Evolutionary conservation across 2,113 vertebrate species (phyloP).

Genomic region (Silurus glanis): DNA sequence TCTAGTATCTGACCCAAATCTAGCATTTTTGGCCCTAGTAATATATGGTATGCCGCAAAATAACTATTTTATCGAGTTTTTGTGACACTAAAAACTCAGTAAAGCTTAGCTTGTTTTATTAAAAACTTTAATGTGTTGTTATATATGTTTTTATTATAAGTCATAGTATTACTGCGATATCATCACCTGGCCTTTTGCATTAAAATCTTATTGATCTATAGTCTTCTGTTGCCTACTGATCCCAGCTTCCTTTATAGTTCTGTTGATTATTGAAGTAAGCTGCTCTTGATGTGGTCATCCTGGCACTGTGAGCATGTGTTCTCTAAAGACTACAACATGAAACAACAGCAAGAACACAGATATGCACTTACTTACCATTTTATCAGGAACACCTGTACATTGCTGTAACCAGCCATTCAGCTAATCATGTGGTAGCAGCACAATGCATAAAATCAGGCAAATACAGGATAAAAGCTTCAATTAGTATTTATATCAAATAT

Average conservation of each 20-base stretch:
- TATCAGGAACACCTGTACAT: constrained; percentile 24
- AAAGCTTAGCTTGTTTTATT: not conserved
- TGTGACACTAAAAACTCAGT: not conserved
- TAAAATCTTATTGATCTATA: constrained; percentile 55
- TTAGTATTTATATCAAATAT: not conserved
- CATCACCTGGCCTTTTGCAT: constrained; percentile 49
- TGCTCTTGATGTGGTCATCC: constrained; percentile 74
- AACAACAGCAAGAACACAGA: constrained; percentile 13
- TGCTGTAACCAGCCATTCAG: constrained; percentile 18
- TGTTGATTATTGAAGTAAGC: constrained; percentile 63
- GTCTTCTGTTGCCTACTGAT: constrained; percentile 56
- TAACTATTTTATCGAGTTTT: not conserved
- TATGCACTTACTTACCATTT: not conserved
- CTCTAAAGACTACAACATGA: constrained; percentile 47
- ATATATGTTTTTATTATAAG: constrained; percentile 3
- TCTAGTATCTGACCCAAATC: constrained; percentile 38
- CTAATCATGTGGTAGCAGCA: not conserved
- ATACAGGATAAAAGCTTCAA: not conserved
- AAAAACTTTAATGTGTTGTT: not conserved
- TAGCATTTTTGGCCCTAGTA: not conserved
- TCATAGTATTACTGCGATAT: constrained; percentile 22
- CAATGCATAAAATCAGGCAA: not conserved
- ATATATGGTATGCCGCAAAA: constrained; percentile 10
- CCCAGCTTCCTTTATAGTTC: constrained; percentile 64
- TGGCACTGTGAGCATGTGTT: constrained; percentile 44